These are phyloP conservation scores for Cataglyphis altisquamis DNA, from an alignment of 2,888 invertebrate species.

Conservation along the genomic window DNA sequence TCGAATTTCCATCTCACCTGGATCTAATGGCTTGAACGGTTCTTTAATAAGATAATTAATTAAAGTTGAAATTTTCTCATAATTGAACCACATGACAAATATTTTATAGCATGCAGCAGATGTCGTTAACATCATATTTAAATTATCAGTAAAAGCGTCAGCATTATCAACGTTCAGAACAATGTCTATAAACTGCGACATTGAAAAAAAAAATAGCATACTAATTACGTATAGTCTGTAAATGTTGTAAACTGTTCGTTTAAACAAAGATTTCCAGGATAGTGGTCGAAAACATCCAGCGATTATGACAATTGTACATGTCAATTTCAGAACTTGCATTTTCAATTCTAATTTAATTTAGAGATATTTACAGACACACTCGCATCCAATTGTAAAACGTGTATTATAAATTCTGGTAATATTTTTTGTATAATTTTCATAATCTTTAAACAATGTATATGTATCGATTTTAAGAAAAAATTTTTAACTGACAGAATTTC, in stretches of 20 bases:
- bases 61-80: constrained; percentile 22
- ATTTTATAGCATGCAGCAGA: constrained; percentile 59
- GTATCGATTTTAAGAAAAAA: background rate
- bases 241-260: constrained; percentile 54
- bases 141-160: constrained; percentile 61
- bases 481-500: background rate
- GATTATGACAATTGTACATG: constrained; percentile 47
- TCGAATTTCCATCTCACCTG: constrained; percentile 30
- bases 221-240: constrained; percentile 50
- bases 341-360: background rate
- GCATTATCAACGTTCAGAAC: constrained; percentile 27
- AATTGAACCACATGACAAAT: constrained; percentile 53
- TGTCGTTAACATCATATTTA: constrained; percentile 61
- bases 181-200: constrained; percentile 60
- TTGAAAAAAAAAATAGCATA: constrained; percentile 42
- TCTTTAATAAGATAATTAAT: constrained; percentile 19
- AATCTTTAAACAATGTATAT: background rate
- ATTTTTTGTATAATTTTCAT: background rate
- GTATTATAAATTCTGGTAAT: background rate
- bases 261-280: constrained; percentile 54
- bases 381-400: background rate
- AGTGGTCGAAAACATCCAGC: constrained; percentile 65
- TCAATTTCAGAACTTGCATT: constrained; percentile 54
- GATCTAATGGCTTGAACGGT: constrained; percentile 31
- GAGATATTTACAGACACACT: background rate